These are phyloP conservation scores for Clarias pachynema DNA, from an alignment of 2,797 vertebrate genomes.

Conservation along the genomic window DNA sequence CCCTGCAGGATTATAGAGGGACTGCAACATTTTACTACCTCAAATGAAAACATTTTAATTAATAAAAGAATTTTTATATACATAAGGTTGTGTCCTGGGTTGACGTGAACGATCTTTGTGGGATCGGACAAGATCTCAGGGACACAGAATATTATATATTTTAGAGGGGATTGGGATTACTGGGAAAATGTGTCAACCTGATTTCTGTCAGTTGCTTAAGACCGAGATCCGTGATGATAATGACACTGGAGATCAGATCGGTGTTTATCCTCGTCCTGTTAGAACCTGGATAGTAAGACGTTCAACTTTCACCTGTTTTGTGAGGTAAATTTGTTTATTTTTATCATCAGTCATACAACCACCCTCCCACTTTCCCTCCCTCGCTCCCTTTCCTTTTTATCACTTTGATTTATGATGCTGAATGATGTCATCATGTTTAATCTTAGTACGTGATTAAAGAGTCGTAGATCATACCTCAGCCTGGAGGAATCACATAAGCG, in stretches of 20 bases:
- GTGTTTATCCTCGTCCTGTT: background rate
- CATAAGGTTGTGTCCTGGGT: background rate
- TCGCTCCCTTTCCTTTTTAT: too few relatives aligned
- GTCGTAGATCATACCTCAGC: background rate
- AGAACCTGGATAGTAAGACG: background rate
- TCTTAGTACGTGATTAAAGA: conserved; percentile 3
- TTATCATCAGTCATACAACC: background rate
- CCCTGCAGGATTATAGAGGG: too few relatives aligned
- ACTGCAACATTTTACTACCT: too few relatives aligned
- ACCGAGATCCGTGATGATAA: background rate
- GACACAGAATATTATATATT: background rate
- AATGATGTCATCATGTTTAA: conserved; percentile 26
- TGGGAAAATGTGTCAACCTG: background rate
- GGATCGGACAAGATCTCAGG: background rate
- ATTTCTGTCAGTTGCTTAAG: background rate
- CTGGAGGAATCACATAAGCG: background rate
- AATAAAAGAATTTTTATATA: background rate
- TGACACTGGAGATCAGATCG: background rate
- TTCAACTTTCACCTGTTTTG: background rate
- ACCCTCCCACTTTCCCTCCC: background rate
- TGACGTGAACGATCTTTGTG: background rate
- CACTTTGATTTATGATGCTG: background rate
- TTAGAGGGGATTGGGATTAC: background rate
- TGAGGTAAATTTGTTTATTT: background rate
- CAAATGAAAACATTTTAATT: too few relatives aligned